These are phyloP conservation scores for Arnoldichthys spilopterus DNA, from an alignment of 2,797 vertebrate species.

Conservation along the genomic window DNA sequence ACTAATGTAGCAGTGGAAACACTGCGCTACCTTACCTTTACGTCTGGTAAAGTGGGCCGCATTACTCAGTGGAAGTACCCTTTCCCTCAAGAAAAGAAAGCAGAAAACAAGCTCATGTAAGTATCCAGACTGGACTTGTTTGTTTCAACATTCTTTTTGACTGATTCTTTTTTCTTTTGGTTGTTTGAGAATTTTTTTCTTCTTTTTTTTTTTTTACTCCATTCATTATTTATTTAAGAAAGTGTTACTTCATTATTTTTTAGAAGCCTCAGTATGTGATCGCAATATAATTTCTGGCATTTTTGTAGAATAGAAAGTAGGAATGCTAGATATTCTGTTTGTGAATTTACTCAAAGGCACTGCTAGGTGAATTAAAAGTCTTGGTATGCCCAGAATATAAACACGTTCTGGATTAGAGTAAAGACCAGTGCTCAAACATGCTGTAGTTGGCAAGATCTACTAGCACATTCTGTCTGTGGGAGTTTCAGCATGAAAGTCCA, in stretches of 20 bases:
- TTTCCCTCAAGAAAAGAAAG: constrained; percentile 92
- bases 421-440: constrained; percentile 1
- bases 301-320: background rate
- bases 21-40: constrained; percentile 95
- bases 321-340: background rate
- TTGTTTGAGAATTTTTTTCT: background rate
- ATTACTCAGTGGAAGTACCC: constrained; percentile 99
- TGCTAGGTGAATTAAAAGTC: background rate
- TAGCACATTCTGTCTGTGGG: background rate
- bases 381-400: background rate
- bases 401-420: too few relatives aligned
- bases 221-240: background rate
- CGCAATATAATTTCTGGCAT: background rate
- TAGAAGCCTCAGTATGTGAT: background rate
- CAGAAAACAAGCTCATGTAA: constrained; percentile 96
- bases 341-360: background rate
- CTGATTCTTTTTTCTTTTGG: too few relatives aligned
- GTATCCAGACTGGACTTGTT: constrained; percentile 51
- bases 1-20: constrained; percentile 95
- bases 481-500: background rate
- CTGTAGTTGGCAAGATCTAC: background rate
- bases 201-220: background rate
- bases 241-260: background rate
- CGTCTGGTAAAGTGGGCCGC: constrained; percentile 94
- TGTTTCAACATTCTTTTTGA: background rate